phyloP scores from a whole-genome alignment of 2,113 vertebrate genomes.

The Grus americana region DNA sequence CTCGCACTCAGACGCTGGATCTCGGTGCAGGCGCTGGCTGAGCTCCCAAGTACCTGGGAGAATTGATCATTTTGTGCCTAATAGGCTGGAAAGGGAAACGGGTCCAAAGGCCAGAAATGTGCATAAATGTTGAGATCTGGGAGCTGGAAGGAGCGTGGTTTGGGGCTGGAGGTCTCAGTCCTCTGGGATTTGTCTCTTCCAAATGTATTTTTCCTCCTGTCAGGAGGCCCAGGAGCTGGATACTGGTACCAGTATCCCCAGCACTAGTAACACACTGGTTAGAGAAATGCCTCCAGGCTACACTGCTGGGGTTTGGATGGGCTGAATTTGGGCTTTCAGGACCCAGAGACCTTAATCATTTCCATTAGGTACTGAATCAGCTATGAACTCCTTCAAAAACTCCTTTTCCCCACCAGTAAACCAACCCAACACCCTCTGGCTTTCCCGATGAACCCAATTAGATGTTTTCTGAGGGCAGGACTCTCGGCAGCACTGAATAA shows the following conservation, averaged over 20 bases:
- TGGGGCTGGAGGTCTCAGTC: not conserved
- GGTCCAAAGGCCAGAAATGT: not conserved
- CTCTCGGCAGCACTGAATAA: not conserved
- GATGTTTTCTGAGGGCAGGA: not conserved
- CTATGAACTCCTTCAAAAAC: not conserved
- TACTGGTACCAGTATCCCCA: not conserved
- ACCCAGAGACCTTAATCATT: not conserved
- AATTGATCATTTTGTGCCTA: not conserved
- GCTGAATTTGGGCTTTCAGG: not conserved
- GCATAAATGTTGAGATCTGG: fast-evolving
- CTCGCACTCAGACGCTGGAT: not conserved
- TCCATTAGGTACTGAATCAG: not conserved
- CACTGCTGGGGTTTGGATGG: not conserved
- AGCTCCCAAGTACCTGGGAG: not conserved
- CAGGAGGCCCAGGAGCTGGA: not conserved
- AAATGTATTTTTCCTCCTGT: not conserved
- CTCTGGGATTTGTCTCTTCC: not conserved
- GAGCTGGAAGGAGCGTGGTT: not conserved
- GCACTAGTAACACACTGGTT: not conserved
- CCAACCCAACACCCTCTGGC: not conserved
- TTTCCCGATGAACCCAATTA: not conserved
- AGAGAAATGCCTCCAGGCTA: fast-evolving
- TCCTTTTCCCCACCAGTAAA: not conserved
- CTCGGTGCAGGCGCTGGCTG: not conserved
- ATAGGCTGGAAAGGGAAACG: not conserved